Base-by-base conservation (phyloP, 2,113 vertebrate genomes). In the Sinocyclocheilus maitianheensis region DNA sequence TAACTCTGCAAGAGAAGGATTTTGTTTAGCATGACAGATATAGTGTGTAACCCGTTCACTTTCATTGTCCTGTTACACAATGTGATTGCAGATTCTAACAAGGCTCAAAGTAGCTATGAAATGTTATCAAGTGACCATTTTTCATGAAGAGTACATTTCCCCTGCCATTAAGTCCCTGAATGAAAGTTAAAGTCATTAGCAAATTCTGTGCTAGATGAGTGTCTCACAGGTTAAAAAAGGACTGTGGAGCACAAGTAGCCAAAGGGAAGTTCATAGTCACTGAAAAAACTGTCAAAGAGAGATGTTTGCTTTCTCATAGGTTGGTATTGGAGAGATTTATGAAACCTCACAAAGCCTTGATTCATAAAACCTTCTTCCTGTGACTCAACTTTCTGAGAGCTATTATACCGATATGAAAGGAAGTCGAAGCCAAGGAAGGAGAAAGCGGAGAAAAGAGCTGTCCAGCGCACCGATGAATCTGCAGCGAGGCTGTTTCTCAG, bases 401-500 rank as follows among this genome's bases (percentile, higher is more conserved):
- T 83, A 83, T 85, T 87, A 77, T 87, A 22, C 16, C 55, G 10
- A 71, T 67, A 24, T 86, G 34, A 87, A 89, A 69, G 80, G 81
- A 67, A 76, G 72, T 77, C 37, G 22, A 84, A 88, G 88, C 89
- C 81, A 87, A 46, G 76, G 84, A 88, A 90, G 26, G 83, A 90
- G 84, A 90, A 90, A 92, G 90, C 72, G 65, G 83, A 86, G 87
- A 83, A 87, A 80, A 85, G 55, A 63, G 14, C 43, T 76, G 83
- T 85, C 69, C 84, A 62, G 86, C 26, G 2, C 34, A 43, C 40
- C 20, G 43, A 86, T 80, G 58, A 84, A 83, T 75, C 84, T 76
- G 24, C 79, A 85, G 67, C 12, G 22, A 24, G 40, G 82, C 75
- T 83, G 34, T 84, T 83, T 76, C 53, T 74, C 62, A 43, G 65